These are phyloP conservation scores for Synergus umbraculus DNA, from an alignment of 2,888 invertebrate genomes.

Conservation along the genomic window DNA sequence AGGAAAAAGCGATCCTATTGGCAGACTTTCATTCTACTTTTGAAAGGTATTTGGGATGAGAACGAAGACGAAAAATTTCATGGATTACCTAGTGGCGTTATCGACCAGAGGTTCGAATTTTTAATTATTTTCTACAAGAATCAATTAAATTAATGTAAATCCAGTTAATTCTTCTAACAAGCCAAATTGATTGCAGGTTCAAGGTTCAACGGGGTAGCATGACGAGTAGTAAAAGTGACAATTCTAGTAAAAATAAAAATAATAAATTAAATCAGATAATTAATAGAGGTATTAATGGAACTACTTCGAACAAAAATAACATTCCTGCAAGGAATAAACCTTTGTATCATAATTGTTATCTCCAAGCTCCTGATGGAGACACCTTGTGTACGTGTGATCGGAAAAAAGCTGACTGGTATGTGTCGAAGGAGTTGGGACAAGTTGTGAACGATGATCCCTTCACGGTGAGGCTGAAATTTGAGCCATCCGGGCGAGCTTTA, in stretches of 20 bases:
- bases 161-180: background rate
- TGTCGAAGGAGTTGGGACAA: slow-evolving; percentile 77
- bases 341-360: slow-evolving; percentile 87
- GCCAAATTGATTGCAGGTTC: slow-evolving; percentile 61
- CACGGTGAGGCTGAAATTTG: slow-evolving; percentile 86
- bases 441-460: slow-evolving; percentile 79
- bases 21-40: slow-evolving; percentile 63
- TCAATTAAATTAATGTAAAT: background rate
- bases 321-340: slow-evolving; percentile 80
- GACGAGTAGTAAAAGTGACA: slow-evolving; percentile 52
- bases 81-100: slow-evolving; percentile 65
- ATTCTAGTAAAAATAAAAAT: slow-evolving; percentile 52
- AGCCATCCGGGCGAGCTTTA: slow-evolving; percentile 86
- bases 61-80: slow-evolving; percentile 62
- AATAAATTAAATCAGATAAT: slow-evolving; percentile 50
- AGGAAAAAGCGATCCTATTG: slow-evolving; percentile 66
- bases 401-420: slow-evolving; percentile 87
- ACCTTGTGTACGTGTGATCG: slow-evolving; percentile 86
- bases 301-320: slow-evolving; percentile 52
- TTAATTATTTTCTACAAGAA: slow-evolving; percentile 8
- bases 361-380: slow-evolving; percentile 89
- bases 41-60: slow-evolving; percentile 65
- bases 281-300: slow-evolving; percentile 42
- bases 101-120: slow-evolving; percentile 68
- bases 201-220: slow-evolving; percentile 58